Percentiles rank a stretch among this genome's conserved stretches.
Evolutionary conservation across 2,797 vertebrate genomes (phyloP).

Genomic region (Lophotriccus pileatus): DNA sequence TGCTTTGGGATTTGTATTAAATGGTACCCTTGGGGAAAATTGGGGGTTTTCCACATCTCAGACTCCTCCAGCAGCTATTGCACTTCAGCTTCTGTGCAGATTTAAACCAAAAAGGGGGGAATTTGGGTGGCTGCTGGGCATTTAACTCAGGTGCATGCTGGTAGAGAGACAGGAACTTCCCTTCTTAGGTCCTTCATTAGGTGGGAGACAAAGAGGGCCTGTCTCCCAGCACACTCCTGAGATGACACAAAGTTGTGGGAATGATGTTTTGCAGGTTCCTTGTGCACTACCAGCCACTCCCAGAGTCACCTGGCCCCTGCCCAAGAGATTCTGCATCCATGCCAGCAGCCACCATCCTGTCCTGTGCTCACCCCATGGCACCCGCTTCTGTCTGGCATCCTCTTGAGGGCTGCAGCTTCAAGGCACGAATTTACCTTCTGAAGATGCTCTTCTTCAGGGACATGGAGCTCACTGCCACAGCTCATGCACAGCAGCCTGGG

Average conservation of each 20-base stretch:
- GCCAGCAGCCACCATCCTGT: not conserved
- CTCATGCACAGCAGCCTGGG: accelerated
- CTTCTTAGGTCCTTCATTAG: not conserved
- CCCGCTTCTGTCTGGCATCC: not conserved
- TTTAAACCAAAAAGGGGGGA: not conserved
- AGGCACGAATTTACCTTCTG: not conserved
- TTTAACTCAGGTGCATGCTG: not conserved
- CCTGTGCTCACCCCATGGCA: not conserved
- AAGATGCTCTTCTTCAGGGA: not conserved
- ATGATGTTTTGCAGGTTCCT: not conserved
- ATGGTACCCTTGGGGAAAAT: accelerated
- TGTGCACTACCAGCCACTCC: not conserved
- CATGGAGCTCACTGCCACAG: not conserved
- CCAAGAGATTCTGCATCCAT: not conserved
- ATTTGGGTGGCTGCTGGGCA: not conserved
- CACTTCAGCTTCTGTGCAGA: not conserved
- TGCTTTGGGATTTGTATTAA: not conserved
- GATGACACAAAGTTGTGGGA: not conserved
- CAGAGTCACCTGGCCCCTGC: not conserved
- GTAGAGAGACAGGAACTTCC: not conserved
- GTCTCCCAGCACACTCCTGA: not conserved
- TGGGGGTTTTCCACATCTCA: not conserved
- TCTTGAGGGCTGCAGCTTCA: not conserved
- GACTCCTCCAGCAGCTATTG: not conserved
- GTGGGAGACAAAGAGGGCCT: not conserved